Conservation (phyloP, 2,113 vertebrate genomes). For the Passer domesticus region DNA sequence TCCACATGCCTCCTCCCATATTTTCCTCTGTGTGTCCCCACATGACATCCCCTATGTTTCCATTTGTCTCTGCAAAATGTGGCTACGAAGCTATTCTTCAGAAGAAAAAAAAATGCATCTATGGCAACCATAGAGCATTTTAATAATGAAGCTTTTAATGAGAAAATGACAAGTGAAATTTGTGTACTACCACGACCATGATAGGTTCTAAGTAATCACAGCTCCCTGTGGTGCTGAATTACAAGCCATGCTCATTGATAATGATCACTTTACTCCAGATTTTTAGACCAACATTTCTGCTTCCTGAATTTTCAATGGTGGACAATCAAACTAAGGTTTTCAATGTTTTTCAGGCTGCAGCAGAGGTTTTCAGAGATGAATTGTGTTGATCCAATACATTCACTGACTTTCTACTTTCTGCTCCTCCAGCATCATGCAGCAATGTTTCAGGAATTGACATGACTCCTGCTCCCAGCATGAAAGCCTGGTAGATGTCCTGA, state of each 20-base stretch:
- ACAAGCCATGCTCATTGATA: background rate
- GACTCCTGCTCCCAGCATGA: rapidly evolving
- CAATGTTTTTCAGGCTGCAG: background rate
- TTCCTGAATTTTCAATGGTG: background rate
- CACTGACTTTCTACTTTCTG: background rate
- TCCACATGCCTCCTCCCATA: background rate
- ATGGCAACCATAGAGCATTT: background rate
- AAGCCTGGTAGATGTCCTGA: background rate
- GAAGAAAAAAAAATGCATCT: background rate
- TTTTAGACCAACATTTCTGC: background rate
- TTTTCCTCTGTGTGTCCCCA: background rate
- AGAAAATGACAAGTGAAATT: background rate
- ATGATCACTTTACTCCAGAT: background rate
- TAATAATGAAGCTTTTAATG: background rate
- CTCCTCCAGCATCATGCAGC: background rate
- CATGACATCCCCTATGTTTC: rapidly evolving
- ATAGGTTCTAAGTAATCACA: background rate
- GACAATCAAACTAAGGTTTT: rapidly evolving
- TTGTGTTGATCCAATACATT: background rate
- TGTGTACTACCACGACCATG: rapidly evolving
- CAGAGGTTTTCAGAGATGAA: background rate
- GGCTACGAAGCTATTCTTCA: background rate
- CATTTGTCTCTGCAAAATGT: background rate
- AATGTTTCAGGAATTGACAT: rapidly evolving
- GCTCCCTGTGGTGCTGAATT: background rate